Percentiles rank a stretch among this genome's conserved stretches.
Evolutionary conservation across 2,113 vertebrate species (phyloP).

Genomic region (Raja brachyura): DNA sequence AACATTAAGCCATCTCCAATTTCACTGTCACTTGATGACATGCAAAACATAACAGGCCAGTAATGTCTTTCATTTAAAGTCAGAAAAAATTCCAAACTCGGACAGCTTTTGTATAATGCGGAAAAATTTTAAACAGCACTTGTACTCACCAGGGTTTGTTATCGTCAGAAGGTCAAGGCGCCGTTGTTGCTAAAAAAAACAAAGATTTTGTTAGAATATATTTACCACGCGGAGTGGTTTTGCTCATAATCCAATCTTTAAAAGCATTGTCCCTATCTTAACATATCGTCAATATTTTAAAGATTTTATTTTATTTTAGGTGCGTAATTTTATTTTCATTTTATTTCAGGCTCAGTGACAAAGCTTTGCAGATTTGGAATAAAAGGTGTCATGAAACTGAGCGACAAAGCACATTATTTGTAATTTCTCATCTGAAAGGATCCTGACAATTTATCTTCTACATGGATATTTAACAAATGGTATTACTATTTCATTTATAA

Average conservation of each 20-base stretch:
- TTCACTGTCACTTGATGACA: conserved; percentile 60
- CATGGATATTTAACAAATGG: neutral
- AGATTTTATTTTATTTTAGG: too few species aligned
- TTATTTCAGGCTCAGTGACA: neutral
- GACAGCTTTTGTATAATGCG: neutral
- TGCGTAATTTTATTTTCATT: too few species aligned
- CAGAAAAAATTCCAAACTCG: conserved; percentile 40
- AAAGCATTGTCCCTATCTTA: neutral
- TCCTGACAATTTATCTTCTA: neutral
- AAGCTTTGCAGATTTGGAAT: neutral
- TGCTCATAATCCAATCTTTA: neutral
- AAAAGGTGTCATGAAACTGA: neutral
- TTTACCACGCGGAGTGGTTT: neutral
- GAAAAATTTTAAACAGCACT: conserved; percentile 39
- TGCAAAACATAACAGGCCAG: conserved; percentile 56
- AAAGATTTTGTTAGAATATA: conserved; percentile 37
- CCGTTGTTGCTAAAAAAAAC: conserved; percentile 89
- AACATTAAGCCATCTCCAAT: conserved; percentile 56
- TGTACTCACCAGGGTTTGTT: conserved; percentile 82
- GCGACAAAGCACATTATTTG: neutral
- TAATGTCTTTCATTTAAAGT: conserved; percentile 58
- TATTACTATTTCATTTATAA: neutral
- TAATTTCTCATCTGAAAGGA: neutral
- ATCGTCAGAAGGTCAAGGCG: conserved; percentile 90
- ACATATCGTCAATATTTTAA: neutral